Evolutionary conservation across 2,797 vertebrate species (phyloP), one percentile per base, ranked within the genome.

Genomic region (Pseudochromis fuscus): DNA sequence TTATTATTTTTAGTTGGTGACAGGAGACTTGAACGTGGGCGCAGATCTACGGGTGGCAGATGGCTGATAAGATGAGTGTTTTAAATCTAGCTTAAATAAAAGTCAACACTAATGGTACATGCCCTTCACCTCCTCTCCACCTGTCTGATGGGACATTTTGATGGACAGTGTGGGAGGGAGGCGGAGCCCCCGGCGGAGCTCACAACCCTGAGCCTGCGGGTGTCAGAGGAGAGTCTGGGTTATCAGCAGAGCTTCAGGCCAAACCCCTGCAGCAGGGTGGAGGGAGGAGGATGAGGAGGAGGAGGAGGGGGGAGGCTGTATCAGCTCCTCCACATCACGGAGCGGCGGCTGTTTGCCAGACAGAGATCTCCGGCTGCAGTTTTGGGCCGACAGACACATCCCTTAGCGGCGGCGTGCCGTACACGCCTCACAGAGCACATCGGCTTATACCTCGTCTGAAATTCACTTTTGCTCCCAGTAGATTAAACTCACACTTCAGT

Each of bases 401-500:
- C 76, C 78, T 68, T 53, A 57, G 77, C 71, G 21, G 64, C 58
- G 3, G 48, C 49, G 33, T 40, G 65, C 19, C n/a, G 35, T 65
- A 19, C 49, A 85, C 59, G 82, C 79, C 68, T 85, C 72, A 70
- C 77, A 7, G 87, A 87, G 78, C 87, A 79, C 81, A 71, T 81
- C 77, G 53, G 72, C 81, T 85, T 79, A 86, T 61, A 70, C 40
- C 81, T 67, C 62, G 61, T 71, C 76, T 79, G 71, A 69, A 86
- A 89, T 87, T 89, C 84, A 77, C 79, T 79, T 78, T 77, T 62
- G 77, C 87, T 81, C 81, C 84, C 72, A 86, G 84, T 88, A 90
- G 89, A 90, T 90, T 90, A 88, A 88, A 91, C 83, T 84, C 84
- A 87, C 86, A 87, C 82, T 85, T 84, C 71, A 86, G 72, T 83